Percentiles rank a stretch among this genome's conserved stretches.
Conservation (phyloP, 2,888 invertebrate genomes). For the Ommatoiulus sabulosus region DNA sequence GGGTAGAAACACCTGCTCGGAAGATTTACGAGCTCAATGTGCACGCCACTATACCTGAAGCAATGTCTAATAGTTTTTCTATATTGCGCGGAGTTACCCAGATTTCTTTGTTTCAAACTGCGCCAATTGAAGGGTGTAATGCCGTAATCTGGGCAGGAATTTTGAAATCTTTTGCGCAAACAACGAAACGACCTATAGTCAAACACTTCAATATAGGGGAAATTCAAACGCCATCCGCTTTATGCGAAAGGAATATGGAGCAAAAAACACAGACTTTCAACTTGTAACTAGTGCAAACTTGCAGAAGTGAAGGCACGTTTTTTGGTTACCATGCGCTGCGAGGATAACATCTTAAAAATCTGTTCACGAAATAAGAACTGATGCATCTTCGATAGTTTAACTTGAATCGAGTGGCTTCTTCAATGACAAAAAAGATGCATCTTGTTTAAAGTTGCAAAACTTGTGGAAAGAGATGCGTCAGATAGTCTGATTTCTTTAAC, state of each 20-base stretch:
- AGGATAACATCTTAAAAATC: too few relatives aligned
- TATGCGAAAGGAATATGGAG: neutral
- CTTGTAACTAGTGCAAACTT: too few relatives aligned
- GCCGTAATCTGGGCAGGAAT: neutral
- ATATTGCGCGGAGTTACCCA: neutral
- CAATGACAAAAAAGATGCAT: too few relatives aligned
- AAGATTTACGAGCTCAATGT: constrained; percentile 37
- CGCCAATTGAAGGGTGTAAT: neutral
- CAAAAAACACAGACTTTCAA: too few relatives aligned
- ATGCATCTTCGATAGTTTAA: too few relatives aligned
- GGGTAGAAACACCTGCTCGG: constrained; percentile 49
- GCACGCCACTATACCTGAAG: neutral
- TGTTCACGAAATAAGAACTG: too few relatives aligned
- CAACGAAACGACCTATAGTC: neutral
- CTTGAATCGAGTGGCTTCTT: too few relatives aligned
- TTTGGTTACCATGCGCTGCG: too few relatives aligned
- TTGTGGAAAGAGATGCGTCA: too few relatives aligned
- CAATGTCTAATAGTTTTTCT: neutral
- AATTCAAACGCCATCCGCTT: neutral
- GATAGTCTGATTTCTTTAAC: too few relatives aligned
- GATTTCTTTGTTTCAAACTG: neutral
- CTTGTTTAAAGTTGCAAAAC: too few relatives aligned
- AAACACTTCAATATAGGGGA: neutral
- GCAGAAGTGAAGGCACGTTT: too few relatives aligned
- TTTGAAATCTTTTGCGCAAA: neutral